Percentiles rank a stretch among this genome's conserved stretches.
Conservation (phyloP, 2,113 vertebrate species). For the Ranitomeya imitator region DNA sequence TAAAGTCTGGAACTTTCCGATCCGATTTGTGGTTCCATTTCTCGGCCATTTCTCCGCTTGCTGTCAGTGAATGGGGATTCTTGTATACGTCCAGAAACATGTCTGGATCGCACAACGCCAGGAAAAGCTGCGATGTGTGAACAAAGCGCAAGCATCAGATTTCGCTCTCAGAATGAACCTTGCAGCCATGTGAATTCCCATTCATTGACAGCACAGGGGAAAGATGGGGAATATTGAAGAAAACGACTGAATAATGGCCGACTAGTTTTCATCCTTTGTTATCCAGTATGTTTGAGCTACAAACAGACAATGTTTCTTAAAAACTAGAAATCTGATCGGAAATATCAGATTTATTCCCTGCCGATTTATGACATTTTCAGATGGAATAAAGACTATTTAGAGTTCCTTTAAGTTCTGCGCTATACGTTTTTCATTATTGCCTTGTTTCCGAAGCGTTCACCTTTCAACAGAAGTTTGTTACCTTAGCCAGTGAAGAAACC, state of each 20-base stretch:
- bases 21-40: background rate
- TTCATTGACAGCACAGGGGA: background rate
- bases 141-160: background rate
- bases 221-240: too few species aligned
- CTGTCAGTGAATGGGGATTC: background rate
- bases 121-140: background rate
- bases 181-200: background rate
- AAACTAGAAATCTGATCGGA: too few species aligned
- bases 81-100: background rate
- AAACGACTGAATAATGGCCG: too few species aligned
- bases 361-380: too few species aligned
- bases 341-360: too few species aligned
- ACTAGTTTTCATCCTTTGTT: too few species aligned
- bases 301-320: too few species aligned
- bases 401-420: background rate
- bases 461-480: slow-evolving; percentile 61
- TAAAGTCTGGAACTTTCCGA: background rate
- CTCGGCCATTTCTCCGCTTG: background rate
- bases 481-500: slow-evolving; percentile 88
- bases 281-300: too few species aligned
- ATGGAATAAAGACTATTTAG: too few species aligned
- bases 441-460: background rate
- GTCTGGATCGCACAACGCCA: background rate
- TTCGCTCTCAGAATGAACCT: background rate
- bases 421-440: background rate